Evolutionary conservation across 1,140 invertebrate species (phyloP), one percentile per base, ranked within the genome.

Genomic region (Eupristina koningsbergeri): DNA sequence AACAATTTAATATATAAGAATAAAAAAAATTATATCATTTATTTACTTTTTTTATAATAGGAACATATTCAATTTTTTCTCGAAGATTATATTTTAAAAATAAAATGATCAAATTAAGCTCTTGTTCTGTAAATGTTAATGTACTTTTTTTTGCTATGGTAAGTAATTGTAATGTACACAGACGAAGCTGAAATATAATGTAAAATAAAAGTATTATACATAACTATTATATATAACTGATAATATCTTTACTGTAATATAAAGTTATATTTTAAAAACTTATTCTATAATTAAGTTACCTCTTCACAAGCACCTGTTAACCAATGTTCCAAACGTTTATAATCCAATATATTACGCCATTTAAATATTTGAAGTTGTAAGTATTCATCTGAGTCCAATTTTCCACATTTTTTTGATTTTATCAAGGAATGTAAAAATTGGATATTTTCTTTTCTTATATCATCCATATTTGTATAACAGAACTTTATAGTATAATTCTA

Each of bases 131-230:
- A 82, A 96, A 94, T 0, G 89, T 61, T 89, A 97, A 95, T 26
- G 96, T 96, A 26, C 94, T 95, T 89, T 96, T 96, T 69, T 94
- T 94, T 22, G 94, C 96, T 87, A 97, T 96, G 81, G 96, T 94
- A 22, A 98, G 88, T 13, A 97, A 90, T 6, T 94, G 93, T 81
- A 97, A 93, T 0, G 94, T 94, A 85, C 85, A 41, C 31, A 91
- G 73, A 85, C 89, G 88, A 63, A 94, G 89, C 93, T 94, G 77
- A 36, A 88, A 87, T 26, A 5, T 80, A 80, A 84, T 31, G 22
- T 79, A 15, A 13, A 26, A 80, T 80, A 84, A 31, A n/a, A 79
- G 8, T 6, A 78, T 78, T 78, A 50, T 13, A 76, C 79, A n/a
- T n/a, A n/a, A n/a, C n/a, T n/a, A n/a, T n/a, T n/a, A n/a, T n/a